These are phyloP conservation scores for Cetoscarus ocellatus DNA, from an alignment of 2,797 vertebrate species.

Conservation along the genomic window DNA sequence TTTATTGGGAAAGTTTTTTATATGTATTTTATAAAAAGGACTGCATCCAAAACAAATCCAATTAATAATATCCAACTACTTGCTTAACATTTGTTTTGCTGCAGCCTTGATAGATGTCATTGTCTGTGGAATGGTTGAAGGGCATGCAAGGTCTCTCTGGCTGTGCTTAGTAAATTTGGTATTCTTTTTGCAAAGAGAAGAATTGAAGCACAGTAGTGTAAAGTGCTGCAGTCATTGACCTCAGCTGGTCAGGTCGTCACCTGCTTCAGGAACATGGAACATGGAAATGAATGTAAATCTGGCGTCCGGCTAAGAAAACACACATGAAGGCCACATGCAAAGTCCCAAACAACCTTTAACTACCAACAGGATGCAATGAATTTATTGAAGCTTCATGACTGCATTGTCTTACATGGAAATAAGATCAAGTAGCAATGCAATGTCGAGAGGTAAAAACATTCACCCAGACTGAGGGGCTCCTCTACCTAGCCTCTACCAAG, in stretches of 20 bases:
- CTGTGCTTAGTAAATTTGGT: constrained; percentile 26
- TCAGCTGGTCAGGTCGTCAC: constrained; percentile 42
- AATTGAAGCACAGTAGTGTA: constrained; percentile 7
- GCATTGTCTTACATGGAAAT: constrained; percentile 41
- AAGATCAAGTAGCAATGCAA: constrained; percentile 12
- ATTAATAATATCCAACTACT: constrained; percentile 7
- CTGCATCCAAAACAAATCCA: constrained; percentile 9
- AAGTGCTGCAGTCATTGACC: constrained; percentile 25
- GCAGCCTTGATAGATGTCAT: not conserved
- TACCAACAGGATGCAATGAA: constrained; percentile 12
- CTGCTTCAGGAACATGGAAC: constrained; percentile 55
- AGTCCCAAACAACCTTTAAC: constrained; percentile 58
- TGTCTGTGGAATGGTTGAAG: constrained; percentile 8
- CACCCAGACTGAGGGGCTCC: constrained; percentile 2
- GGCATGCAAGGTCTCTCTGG: constrained; percentile 11
- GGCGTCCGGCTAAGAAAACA: constrained; percentile 61
- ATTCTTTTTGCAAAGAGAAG: constrained; percentile 27
- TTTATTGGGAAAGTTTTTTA: no score
- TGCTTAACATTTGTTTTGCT: not conserved
- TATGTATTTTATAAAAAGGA: not conserved
- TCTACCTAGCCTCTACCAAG: not conserved
- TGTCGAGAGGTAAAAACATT: not conserved
- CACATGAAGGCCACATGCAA: constrained; percentile 70
- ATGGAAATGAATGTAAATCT: constrained; percentile 84
- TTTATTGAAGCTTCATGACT: constrained; percentile 13